A percentile compares a stretch with the other conserved stretches of the same genome.
Conservation (phyloP, 2,888 invertebrate genomes). For the Lasioglossum zephyrum region DNA sequence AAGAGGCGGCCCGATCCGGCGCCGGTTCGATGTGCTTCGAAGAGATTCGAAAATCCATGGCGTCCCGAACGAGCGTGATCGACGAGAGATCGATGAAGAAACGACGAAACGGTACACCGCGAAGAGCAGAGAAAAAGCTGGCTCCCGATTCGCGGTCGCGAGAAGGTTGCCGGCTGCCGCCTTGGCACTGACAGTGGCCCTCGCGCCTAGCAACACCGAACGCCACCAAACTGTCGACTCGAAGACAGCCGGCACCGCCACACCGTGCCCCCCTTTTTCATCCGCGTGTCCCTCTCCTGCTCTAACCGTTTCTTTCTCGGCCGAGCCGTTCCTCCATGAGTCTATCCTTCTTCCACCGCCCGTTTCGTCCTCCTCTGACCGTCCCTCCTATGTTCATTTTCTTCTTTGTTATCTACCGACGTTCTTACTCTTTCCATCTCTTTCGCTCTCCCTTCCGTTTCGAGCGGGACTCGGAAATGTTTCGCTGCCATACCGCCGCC, state of each 20-base stretch:
- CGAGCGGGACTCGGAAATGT: background rate
- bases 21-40: slow-evolving; percentile 46
- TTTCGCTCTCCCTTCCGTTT: background rate
- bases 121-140: slow-evolving; percentile 21
- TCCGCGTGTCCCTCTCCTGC: slow-evolving; percentile 48
- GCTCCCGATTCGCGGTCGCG: slow-evolving; percentile 59
- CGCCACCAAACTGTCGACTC: slow-evolving; percentile 74
- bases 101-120: background rate
- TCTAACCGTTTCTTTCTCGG: slow-evolving; percentile 34
- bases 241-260: slow-evolving; percentile 69
- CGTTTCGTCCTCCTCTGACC: slow-evolving; percentile 19
- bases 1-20: slow-evolving; percentile 29
- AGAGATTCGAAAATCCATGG: slow-evolving; percentile 52
- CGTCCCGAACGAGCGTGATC: background rate
- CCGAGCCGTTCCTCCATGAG: slow-evolving; percentile 10
- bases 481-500: background rate
- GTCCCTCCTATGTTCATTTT: slow-evolving; percentile 37
- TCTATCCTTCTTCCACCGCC: slow-evolving; percentile 26
- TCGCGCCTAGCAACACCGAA: slow-evolving; percentile 83
- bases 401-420: slow-evolving; percentile 27
- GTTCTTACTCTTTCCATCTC: slow-evolving; percentile 20
- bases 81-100: background rate
- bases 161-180: slow-evolving; percentile 76
- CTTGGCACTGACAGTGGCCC: slow-evolving; percentile 83
- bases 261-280: slow-evolving; percentile 57